Base-by-base conservation (phyloP, 2,888 invertebrate species). In the Troides oblongomaculatus region DNA sequence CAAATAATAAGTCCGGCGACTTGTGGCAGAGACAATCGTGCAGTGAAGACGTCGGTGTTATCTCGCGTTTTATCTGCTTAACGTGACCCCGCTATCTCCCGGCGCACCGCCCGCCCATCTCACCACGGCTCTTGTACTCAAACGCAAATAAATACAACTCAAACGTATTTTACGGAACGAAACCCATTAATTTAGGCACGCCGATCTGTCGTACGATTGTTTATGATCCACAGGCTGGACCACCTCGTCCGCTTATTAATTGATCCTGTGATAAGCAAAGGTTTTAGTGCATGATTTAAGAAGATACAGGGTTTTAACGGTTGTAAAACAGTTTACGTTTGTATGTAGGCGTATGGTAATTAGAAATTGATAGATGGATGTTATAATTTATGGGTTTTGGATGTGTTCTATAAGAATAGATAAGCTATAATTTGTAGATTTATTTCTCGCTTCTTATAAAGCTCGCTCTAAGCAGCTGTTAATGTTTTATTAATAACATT, bases 231-330 rank as follows among this genome's bases (percentile, higher is more conserved):
- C 73, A 78, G 79, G 77, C 74, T 78, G 80, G 90, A 88, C 89
- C 90, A 89, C 88, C 90, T 87, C 83, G 85, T 80, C 85, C 78
- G 85, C 84, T 88, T 89, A 90, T 90, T 90, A 90, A 88, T 88
- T 88, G 90, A 91, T 91, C 84, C 71, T 73, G 63, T 77, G 90
- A 89, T 88, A 87, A 88, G 81, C 76, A 71, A 73, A 39, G 58
- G 57, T 60, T 67, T 67, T 30, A 21, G 43, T 36, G 57, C n/a
- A 57, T 64, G 64, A 61, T 67, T 71, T 64, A 62, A 67, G 21
- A 61, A n/a, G 62, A 58, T 46, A 39, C 53, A 53, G 66, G 66
- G 53, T 56, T 66, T 62, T 50, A 63, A 66, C 50, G 46, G 62
- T 66, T 62, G n/a, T 56, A 63, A 58, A 53, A 59, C 23, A 59